Evolutionary conservation across 2,888 invertebrate species (phyloP).

Genomic region (Dasysyrphus albostriatus): DNA sequence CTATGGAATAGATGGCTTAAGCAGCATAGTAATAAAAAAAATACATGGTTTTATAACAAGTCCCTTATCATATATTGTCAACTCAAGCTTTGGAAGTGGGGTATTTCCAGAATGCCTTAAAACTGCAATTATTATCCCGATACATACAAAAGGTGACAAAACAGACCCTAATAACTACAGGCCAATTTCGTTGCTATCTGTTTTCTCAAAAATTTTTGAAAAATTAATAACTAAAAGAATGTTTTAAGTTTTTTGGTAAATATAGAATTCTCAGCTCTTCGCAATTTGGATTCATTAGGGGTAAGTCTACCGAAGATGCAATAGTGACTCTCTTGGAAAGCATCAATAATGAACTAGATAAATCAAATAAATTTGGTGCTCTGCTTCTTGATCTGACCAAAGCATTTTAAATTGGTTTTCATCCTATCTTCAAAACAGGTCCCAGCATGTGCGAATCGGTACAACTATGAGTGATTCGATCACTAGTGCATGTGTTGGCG

Average conservation of each 20-base stretch:
- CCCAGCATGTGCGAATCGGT: background rate
- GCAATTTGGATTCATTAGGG: background rate
- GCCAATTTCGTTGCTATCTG: background rate
- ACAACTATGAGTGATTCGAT: background rate
- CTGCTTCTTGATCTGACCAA: no score
- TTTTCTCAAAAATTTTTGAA: background rate
- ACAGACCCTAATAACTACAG: no score
- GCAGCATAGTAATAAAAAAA: background rate
- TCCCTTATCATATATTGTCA: no score
- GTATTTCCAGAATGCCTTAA: no score
- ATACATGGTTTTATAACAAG: background rate
- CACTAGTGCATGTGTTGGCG: no score
- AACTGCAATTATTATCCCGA: background rate
- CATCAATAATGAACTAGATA: background rate
- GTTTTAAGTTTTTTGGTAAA: background rate
- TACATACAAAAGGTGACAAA: background rate
- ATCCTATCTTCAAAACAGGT: no score
- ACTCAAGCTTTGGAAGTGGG: no score
- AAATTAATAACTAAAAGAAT: background rate
- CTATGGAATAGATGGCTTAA: background rate
- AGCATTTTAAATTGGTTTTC: background rate
- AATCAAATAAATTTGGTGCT: background rate
- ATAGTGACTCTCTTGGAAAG: background rate
- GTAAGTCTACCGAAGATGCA: background rate
- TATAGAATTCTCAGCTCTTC: background rate